A percentile compares a stretch with the other conserved stretches of the same genome.
phyloP scores from a whole-genome alignment of 2,113 vertebrate genomes.

The Microcebus griseorufus region DNA sequence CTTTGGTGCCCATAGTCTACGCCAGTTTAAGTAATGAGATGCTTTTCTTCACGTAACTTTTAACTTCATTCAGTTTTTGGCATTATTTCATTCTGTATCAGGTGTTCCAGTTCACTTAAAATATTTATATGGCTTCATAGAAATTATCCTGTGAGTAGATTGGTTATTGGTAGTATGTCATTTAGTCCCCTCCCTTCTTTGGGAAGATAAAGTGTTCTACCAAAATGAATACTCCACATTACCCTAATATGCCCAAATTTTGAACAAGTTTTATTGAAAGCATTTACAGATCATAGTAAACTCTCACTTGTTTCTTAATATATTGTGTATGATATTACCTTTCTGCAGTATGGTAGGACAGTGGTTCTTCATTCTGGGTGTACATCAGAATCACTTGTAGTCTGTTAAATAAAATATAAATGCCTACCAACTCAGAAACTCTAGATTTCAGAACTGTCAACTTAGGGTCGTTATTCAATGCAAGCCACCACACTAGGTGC shows the following conservation, averaged over 20 bases:
- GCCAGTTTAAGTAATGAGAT: neutral
- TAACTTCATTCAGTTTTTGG: neutral
- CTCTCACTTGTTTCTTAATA: neutral
- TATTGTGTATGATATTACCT: neutral
- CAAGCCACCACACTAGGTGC: neutral
- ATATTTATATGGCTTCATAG: neutral
- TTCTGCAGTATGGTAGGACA: slow-evolving; percentile 1
- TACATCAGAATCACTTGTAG: neutral
- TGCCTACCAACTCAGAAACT: neutral
- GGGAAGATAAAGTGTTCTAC: neutral
- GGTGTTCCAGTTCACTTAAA: neutral
- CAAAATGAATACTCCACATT: neutral
- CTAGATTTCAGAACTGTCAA: neutral
- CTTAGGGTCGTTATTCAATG: neutral
- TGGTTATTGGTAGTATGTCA: neutral
- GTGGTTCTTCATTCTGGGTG: neutral
- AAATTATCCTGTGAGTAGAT: neutral
- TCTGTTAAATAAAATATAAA: neutral
- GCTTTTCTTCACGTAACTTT: neutral
- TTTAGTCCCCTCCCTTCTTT: neutral
- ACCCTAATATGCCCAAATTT: neutral
- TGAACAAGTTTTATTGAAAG: neutral
- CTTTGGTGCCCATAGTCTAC: neutral
- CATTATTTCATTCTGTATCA: neutral
- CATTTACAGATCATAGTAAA: neutral